phyloP scores from a whole-genome alignment of 2,888 invertebrate genomes.

The Hoplodrina blanda region DNA sequence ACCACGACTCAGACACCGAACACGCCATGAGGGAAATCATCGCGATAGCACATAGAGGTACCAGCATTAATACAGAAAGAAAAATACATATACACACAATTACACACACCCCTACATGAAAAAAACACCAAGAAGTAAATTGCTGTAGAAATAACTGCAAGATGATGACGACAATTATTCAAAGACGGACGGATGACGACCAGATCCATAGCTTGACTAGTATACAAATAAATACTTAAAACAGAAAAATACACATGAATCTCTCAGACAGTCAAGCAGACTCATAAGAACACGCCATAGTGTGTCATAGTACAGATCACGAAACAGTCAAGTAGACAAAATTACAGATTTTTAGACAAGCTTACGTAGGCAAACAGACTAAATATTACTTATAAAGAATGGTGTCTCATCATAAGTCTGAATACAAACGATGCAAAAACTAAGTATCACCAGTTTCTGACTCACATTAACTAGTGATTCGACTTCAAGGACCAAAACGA shows the following conservation, averaged over 20 bases:
- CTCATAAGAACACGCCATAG: not conserved
- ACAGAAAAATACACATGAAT: not conserved
- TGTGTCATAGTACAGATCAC: not conserved
- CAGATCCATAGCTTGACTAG: not conserved
- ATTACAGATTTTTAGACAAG: not conserved
- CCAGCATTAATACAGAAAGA: not conserved
- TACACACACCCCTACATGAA: not conserved
- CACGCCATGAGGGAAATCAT: constrained; percentile 87
- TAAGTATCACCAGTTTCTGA: not conserved
- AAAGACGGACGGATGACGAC: too few species aligned
- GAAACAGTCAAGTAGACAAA: not conserved
- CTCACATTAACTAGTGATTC: not conserved
- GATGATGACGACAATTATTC: not conserved
- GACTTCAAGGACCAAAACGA: not conserved
- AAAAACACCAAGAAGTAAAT: not conserved
- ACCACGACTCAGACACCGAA: constrained; percentile 75
- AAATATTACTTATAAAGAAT: not conserved
- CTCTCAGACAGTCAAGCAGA: not conserved
- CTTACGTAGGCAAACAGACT: not conserved
- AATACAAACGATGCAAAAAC: not conserved
- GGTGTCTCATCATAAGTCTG: not conserved
- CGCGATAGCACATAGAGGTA: constrained; percentile 87
- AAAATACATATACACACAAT: not conserved
- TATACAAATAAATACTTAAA: not conserved
- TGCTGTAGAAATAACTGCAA: not conserved